Conservation (phyloP, 1,140 invertebrate genomes). For the Colletes gigas region DNA sequence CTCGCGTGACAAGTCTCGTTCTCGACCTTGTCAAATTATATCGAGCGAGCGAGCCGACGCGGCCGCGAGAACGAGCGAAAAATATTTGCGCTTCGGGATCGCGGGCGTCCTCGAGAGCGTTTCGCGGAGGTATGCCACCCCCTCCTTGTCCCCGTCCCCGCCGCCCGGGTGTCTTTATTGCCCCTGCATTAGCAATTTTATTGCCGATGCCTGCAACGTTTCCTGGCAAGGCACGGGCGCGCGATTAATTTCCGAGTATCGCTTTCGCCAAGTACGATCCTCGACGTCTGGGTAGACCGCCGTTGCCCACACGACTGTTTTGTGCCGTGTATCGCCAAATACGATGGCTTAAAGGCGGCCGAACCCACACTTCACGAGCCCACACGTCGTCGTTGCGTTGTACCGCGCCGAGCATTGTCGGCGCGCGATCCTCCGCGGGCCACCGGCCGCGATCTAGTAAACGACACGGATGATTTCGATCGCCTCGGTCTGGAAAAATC, state of each 20-base stretch:
- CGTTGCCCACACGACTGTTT: constrained; percentile 57
- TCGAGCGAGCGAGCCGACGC: background rate
- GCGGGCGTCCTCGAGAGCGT: background rate
- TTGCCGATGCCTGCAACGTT: constrained; percentile 2
- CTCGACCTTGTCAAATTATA: constrained; percentile 49
- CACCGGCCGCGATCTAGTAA: constrained; percentile 45
- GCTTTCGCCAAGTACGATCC: constrained; percentile 34
- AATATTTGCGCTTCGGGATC: constrained; percentile 16
- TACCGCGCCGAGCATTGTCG: constrained; percentile 34
- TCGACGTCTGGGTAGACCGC: constrained; percentile 18
- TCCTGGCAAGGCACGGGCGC: background rate
- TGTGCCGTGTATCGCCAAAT: constrained; percentile 63
- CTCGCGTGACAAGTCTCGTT: constrained; percentile 44
- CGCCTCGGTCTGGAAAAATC: too few relatives aligned
- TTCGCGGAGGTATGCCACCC: background rate
- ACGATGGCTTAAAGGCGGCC: constrained; percentile 62
- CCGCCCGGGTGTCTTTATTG: background rate
- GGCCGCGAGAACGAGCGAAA: background rate
- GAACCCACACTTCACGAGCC: constrained; percentile 65
- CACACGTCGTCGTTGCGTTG: constrained; percentile 52
- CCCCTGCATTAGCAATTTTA: constrained; percentile 31
- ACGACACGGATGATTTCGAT: constrained; percentile 6
- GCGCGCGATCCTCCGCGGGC: constrained; percentile 24
- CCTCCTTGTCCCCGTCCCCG: background rate
- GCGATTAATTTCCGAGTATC: constrained; percentile 41